phyloP scores from a whole-genome alignment of 1,140 invertebrate species.

The Diorhabda sublineata region DNA sequence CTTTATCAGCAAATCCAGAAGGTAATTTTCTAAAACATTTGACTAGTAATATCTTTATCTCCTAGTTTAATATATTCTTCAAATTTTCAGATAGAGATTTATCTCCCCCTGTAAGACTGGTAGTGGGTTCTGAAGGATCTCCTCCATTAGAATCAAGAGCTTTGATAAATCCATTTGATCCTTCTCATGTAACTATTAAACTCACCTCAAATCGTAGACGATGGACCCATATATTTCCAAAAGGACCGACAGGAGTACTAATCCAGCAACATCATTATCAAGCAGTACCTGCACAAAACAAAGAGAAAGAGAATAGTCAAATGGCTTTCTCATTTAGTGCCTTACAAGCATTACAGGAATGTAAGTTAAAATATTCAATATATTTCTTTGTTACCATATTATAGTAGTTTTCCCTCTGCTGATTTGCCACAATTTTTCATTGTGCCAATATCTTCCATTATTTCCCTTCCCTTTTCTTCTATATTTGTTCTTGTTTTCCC shows the following conservation, averaged over 20 bases:
- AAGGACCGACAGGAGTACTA: slow-evolving; percentile 82
- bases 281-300: slow-evolving; percentile 59
- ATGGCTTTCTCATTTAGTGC: slow-evolving; percentile 21
- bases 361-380: slow-evolving; percentile 34
- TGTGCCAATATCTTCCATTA: no score
- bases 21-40: slow-evolving; percentile 19
- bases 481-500: no score
- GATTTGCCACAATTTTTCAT: no score
- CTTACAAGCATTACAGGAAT: slow-evolving; percentile 35
- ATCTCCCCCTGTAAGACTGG: slow-evolving; percentile 53
- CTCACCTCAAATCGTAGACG: slow-evolving; percentile 91
- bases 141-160: slow-evolving; percentile 54
- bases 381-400: not conserved
- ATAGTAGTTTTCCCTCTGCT: not conserved
- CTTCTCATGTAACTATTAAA: slow-evolving; percentile 93
- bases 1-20: slow-evolving; percentile 39
- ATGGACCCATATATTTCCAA: slow-evolving; percentile 99
- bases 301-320: not conserved
- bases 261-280: slow-evolving; percentile 94
- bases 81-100: slow-evolving; percentile 48
- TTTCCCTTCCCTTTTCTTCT: no score
- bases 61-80: no score
- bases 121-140: slow-evolving; percentile 57
- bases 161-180: slow-evolving; percentile 95
- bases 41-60: no score